A percentile compares a stretch with the other conserved stretches of the same genome.
Evolutionary conservation across 2,113 vertebrate genomes (phyloP).

Genomic region (Leptodactylus fuscus): DNA sequence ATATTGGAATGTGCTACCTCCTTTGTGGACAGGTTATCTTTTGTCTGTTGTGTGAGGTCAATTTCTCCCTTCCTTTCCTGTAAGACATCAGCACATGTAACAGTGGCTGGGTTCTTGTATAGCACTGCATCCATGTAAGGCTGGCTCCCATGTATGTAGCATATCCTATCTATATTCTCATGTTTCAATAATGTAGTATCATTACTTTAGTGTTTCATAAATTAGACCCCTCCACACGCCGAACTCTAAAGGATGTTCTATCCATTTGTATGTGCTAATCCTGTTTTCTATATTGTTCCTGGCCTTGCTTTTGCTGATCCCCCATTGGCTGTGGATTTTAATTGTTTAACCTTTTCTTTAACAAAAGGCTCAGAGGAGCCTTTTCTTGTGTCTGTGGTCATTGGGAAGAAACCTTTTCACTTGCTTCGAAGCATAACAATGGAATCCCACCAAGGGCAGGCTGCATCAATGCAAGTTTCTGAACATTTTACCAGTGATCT

Average conservation of each 20-base stretch:
- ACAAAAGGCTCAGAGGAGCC: not conserved
- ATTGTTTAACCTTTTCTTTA: conserved; percentile 41
- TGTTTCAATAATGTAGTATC: not conserved
- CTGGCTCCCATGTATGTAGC: not conserved
- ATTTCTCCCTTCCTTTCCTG: not conserved
- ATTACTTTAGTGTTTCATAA: not conserved
- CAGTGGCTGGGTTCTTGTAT: not conserved
- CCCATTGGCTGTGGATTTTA: conserved; percentile 3
- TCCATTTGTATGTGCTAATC: too few species aligned
- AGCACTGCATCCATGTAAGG: not conserved
- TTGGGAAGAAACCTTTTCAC: conserved; percentile 1
- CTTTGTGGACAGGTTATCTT: not conserved
- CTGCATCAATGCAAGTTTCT: not conserved
- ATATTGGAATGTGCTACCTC: not conserved
- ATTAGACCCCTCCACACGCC: not conserved
- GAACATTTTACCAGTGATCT: not conserved
- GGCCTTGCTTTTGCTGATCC: not conserved
- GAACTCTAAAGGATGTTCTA: not conserved
- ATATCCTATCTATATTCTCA: not conserved
- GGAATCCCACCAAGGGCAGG: not conserved
- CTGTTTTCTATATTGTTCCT: not conserved
- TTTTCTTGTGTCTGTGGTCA: not conserved
- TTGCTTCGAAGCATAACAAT: conserved; percentile 28
- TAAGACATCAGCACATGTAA: not conserved
- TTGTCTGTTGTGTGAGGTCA: not conserved